Conservation (phyloP, 2,888 invertebrate species). For the Apoda limacodes region DNA sequence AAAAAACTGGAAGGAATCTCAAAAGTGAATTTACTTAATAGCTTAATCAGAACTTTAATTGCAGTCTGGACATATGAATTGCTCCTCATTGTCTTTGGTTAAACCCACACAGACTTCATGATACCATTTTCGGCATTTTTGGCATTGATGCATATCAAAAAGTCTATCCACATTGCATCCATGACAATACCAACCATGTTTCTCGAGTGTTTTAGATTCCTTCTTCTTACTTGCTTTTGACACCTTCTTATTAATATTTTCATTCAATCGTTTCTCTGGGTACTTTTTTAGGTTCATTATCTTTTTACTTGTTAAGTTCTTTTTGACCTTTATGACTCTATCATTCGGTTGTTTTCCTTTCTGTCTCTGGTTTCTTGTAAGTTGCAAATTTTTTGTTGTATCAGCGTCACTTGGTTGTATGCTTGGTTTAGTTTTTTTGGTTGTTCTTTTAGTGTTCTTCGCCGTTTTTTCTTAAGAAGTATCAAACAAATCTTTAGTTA, state of each 20-base stretch:
- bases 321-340: too few relatives aligned
- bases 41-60: constrained; percentile 3
- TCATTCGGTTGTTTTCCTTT: too few relatives aligned
- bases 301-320: constrained; percentile 3
- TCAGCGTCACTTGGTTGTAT: too few relatives aligned
- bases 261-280: constrained; percentile 4
- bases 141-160: constrained; percentile 8
- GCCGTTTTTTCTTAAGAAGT: constrained; percentile 6
- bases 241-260: constrained; percentile 7
- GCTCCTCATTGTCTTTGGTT: constrained; percentile 6
- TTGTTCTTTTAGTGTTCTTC: constrained; percentile 2
- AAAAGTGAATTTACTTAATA: too few relatives aligned
- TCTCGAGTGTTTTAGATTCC: constrained; percentile 8
- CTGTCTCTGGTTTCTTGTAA: too few relatives aligned
- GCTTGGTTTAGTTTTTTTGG: too few relatives aligned
- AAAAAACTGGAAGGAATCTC: too few relatives aligned
- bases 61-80: constrained; percentile 3
- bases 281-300: constrained; percentile 3
- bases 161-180: constrained; percentile 6
- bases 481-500: constrained; percentile 13
- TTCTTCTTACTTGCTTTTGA: constrained; percentile 7
- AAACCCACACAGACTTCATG: constrained; percentile 12
- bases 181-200: constrained; percentile 10
- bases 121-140: constrained; percentile 8
- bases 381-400: too few relatives aligned